Base-by-base conservation (phyloP, 2,113 vertebrate genomes). In the Hyperoodon ampullatus region DNA sequence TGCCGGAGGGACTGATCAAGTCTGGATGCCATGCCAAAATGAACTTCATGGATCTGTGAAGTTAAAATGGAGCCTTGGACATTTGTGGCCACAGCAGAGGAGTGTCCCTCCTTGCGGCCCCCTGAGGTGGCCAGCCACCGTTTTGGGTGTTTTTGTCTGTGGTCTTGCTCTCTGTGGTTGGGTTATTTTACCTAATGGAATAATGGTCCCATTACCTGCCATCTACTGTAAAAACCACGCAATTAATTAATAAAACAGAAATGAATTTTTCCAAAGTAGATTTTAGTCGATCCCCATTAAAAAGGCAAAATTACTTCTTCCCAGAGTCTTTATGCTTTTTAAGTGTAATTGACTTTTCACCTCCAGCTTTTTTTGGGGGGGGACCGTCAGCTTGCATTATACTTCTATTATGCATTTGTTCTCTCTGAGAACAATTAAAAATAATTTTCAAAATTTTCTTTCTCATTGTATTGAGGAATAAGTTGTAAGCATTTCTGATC, bases 211-310 rank as follows among this genome's bases (percentile, higher is more conserved):
- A 86, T 95, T 96, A 94, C 77, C 50, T 23, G 81, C 44, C 58
- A 66, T 47, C 50, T 78, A 89, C 26, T 68, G 18, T 93, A 71
- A 71, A 71, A 96, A 95, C 80, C 90, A 81, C 63, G 93, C 47
- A 92, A 94, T 90, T 97, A 96, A 97, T 93, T 96, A 97, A 98
- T 95, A 97, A 97, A 95, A 97, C 9, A 83, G 3, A 68, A 93
- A 86, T 96, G 44, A 11, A 68, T 68, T 97, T 97, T 90, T 93
- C 21, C 98, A 16, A 60, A 95, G 71, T 81, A 96, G 70, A 7
- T 8, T 96, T 97, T 88, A 86, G 93, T 95, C 47, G 39, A 93
- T 93, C 61, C 2, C 61, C 70, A 77, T 94, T 97, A 72, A 94
- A 81, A 44, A 95, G 81, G 65, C 39, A 15, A 89, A 93, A 80